These are phyloP conservation scores for Acleris holmiana DNA, from an alignment of 2,888 invertebrate species.

Conservation along the genomic window DNA sequence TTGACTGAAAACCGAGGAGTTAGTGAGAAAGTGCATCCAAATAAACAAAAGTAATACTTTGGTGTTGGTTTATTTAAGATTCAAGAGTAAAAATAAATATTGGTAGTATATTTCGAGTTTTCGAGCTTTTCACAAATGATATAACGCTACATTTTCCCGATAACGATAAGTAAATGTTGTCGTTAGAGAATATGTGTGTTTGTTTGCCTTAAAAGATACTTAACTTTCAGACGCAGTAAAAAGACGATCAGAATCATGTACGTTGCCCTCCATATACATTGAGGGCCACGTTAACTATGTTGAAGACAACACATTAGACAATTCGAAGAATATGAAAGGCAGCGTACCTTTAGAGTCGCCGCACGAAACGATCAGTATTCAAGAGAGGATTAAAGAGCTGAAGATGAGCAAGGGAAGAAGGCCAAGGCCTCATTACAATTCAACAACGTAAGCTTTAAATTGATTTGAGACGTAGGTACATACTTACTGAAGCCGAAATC, in stretches of 20 bases:
- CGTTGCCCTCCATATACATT: slow-evolving; percentile 65
- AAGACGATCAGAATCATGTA: slow-evolving; percentile 43
- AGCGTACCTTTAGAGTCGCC: not conserved
- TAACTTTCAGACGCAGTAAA: slow-evolving; percentile 43
- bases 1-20: too few relatives aligned
- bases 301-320: slow-evolving; percentile 30
- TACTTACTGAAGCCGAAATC: too few relatives aligned
- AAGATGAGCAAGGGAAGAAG: slow-evolving; percentile 52
- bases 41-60: too few relatives aligned
- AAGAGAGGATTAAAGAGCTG: slow-evolving; percentile 65
- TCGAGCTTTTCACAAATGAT: too few relatives aligned
- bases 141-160: too few relatives aligned
- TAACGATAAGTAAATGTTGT: too few relatives aligned
- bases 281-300: slow-evolving; percentile 51
- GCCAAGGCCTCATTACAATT: not conserved
- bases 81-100: too few relatives aligned
- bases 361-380: slow-evolving; percentile 61
- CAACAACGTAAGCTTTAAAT: not conserved
- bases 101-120: too few relatives aligned
- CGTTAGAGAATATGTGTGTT: too few relatives aligned
- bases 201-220: slow-evolving; percentile 1
- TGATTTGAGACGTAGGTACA: not conserved
- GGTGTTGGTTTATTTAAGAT: too few relatives aligned
- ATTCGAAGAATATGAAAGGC: not conserved
- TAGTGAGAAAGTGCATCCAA: too few relatives aligned